A percentile compares a stretch with the other conserved stretches of the same genome.
These are phyloP conservation scores for Leptinotarsa texana DNA, from an alignment of 1,140 invertebrate species.

Conservation along the genomic window DNA sequence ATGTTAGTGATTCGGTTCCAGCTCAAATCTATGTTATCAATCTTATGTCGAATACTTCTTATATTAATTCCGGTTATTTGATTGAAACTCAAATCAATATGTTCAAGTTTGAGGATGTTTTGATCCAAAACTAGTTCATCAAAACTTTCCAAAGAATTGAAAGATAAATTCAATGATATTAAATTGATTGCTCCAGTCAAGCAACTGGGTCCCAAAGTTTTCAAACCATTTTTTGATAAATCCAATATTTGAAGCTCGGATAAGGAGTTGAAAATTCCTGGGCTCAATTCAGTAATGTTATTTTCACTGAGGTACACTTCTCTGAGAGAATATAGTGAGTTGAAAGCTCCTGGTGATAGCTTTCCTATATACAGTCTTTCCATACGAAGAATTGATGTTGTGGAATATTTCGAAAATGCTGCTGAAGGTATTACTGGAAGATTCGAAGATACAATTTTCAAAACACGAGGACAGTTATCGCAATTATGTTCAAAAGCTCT, in stretches of 20 bases:
- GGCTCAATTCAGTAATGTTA: neutral
- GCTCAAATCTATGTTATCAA: neutral
- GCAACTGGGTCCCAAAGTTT: neutral
- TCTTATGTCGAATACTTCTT: neutral
- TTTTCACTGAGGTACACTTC: neutral
- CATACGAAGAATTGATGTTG: neutral
- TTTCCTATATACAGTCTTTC: neutral
- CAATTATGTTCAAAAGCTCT: neutral
- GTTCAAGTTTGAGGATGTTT: neutral
- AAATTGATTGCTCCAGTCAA: neutral
- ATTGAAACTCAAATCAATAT: slow-evolving; percentile 10
- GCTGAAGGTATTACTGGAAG: neutral
- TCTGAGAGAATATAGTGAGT: neutral
- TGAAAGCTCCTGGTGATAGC: neutral
- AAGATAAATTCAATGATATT: neutral
- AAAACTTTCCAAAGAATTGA: neutral
- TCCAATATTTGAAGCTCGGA: neutral
- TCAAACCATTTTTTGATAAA: neutral
- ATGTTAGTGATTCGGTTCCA: neutral
- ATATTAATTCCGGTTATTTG: neutral
- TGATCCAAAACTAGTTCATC: neutral
- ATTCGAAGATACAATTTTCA: neutral
- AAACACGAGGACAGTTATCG: neutral
- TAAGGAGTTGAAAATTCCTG: slow-evolving; percentile 7
- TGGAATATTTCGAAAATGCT: neutral